Evolutionary conservation across 2,797 vertebrate genomes (phyloP), one percentile per base, ranked within the genome.

Genomic region (Cirrhinus mrigala): DNA sequence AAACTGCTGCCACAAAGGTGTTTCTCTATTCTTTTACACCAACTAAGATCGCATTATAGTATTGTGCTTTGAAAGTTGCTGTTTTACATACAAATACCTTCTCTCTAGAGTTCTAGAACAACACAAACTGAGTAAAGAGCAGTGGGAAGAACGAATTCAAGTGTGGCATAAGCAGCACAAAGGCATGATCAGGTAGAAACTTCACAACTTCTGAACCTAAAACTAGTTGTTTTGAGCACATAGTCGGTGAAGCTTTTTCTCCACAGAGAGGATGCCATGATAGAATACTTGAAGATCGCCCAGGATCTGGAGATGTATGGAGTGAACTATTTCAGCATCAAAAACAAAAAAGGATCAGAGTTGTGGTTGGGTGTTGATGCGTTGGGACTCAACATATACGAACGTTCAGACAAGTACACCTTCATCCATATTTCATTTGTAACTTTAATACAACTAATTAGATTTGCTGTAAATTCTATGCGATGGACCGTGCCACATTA

Each of bases 241-340:
- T 12, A 10, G 11, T 77, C 10, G 46, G 33, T 37, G 22, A 24
- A 37, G 27, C 10, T 48, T 70, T 27, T 69, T 40, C 9, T 33
- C 73, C 52, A 79, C 93, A 99, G 98, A 91, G 98, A 99, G 91
- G 97, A 99, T n/a, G 96, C 97, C 85, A 97, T 99, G 92, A 93
- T 99, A 94, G 97, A 98, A 89, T 99, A 99, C 90, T 94, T 99
- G 92, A 99, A 99, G 94, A 99, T 99, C 90, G 96, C 98, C 37
- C 98, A 99, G 90, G 98, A 99, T 90, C 93, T 99, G 89, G 98
- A 99, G 92, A 99, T 99, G 98, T 99, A 99, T 0, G 98, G 98
- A 18, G 97, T 99, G 74, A 99, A 99, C 92, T 99, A 99, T 91
- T 99, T 99, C 91, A 97, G 76, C 91, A 99, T 99, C 93, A 99